Evolutionary conservation across 2,888 invertebrate genomes (phyloP).

Genomic region (Diachrysia chrysitis): DNA sequence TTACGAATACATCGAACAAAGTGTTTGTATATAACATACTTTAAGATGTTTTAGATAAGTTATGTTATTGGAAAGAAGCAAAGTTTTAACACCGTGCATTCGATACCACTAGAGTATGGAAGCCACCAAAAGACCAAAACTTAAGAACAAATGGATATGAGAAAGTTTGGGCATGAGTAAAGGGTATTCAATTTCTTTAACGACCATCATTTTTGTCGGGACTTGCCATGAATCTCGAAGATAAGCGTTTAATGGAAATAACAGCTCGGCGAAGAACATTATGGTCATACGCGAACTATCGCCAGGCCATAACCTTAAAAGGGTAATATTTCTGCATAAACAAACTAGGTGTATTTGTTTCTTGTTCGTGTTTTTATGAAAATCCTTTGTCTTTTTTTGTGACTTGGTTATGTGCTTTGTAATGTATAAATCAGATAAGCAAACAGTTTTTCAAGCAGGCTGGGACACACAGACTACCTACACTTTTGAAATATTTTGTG

Average conservation of each 20-base stretch:
- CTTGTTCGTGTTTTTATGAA: constrained; percentile 60
- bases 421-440: constrained; percentile 31
- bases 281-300: constrained; percentile 79
- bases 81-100: not conserved
- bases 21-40: not conserved
- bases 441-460: constrained; percentile 2
- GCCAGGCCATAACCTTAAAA: constrained; percentile 72
- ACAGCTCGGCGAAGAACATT: constrained; percentile 75
- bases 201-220: constrained; percentile 81
- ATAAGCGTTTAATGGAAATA: constrained; percentile 85
- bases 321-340: constrained; percentile 75
- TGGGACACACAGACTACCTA: constrained; percentile 7
- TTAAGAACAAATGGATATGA: constrained; percentile 64
- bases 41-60: not conserved
- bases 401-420: constrained; percentile 22
- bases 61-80: not conserved
- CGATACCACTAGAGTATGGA: constrained; percentile 24
- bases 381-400: constrained; percentile 47
- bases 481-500: constrained; percentile 32
- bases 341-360: constrained; percentile 67
- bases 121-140: constrained; percentile 60
- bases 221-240: constrained; percentile 82
- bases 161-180: constrained; percentile 77
- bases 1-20: too few species aligned
- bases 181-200: constrained; percentile 84